Percentiles rank a stretch among this genome's conserved stretches.
Evolutionary conservation across 2,797 vertebrate genomes (phyloP).

Genomic region (Sebastes itinus): DNA sequence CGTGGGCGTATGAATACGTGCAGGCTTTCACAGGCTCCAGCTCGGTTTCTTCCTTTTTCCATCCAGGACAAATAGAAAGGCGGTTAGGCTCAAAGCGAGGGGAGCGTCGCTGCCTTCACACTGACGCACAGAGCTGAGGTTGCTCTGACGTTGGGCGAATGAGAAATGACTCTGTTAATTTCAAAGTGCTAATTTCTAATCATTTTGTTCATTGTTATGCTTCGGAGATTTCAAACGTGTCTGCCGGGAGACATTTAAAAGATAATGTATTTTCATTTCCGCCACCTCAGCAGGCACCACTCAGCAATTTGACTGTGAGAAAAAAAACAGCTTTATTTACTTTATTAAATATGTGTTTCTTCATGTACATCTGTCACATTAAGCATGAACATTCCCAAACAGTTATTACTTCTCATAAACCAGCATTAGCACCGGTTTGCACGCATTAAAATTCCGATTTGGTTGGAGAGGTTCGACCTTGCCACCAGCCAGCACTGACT

Average conservation of each 20-base stretch:
- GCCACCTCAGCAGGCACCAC: conserved; percentile 1
- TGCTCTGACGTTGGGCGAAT: not conserved
- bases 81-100: not conserved
- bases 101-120: not conserved
- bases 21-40: conserved; percentile 30
- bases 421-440: conserved; percentile 20
- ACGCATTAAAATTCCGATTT: conserved; percentile 25
- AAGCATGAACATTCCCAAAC: not conserved
- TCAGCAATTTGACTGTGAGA: not conserved
- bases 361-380: not conserved
- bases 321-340: not conserved
- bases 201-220: conserved; percentile 4
- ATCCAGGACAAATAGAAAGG: conserved; percentile 26
- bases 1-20: conserved; percentile 41
- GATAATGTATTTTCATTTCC: conserved; percentile 6
- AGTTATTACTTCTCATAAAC: not conserved
- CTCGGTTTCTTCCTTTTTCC: not conserved
- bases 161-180: not conserved
- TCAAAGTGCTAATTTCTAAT: not conserved
- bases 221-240: not conserved
- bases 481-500: conserved; percentile 16
- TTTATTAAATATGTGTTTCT: not conserved
- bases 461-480: conserved; percentile 40
- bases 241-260: not conserved
- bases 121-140: not conserved